Evolutionary conservation across 1,140 invertebrate genomes (phyloP), one percentile per base, ranked within the genome.

Genomic region (Scaptomyza montana): DNA sequence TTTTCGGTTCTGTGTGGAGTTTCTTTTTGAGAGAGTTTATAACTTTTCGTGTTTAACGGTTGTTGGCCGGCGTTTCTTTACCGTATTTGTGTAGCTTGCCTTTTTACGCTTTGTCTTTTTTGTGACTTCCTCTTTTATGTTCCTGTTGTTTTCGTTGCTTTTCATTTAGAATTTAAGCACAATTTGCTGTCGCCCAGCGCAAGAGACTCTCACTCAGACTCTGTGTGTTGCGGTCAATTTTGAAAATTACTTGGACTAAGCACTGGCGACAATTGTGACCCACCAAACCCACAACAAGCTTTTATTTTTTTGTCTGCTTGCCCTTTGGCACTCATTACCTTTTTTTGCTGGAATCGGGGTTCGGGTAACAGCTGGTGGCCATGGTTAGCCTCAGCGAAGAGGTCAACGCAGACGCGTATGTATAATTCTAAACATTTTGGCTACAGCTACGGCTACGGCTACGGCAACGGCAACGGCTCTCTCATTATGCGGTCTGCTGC

Each of bases 101-200:
- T 30, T 47, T 51, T 51, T 51, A 25, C 33, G 28, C 28, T 13
- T 59, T 33, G 7, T 45, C 30, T 39, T 9, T 51, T 13, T 45
- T 30, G 13, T n/a, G 47, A 46, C 49, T 6, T 50, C 33, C 33
- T 36, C 33, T 39, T 13, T 36, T 57, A n/a, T 43, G 46, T 43
- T 36, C 7, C 30, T 57, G 28, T 30, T 46, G 59, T 73, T 63
- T 60, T 55, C 63, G 59, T 65, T 77, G 80, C 65, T 90, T 76
- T 84, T 90, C 87, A 90, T 90, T 90, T 90, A 90, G 90, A 90
- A 90, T 90, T 90, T 90, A 90, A 90, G 87, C 87, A 78, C 87
- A 90, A 87, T 90, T 90, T 84, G 87, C 75, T 80, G 75, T 79
- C 66, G 63, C 68, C 68, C 65, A 60, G 57, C 61, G 69, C 81